These are phyloP conservation scores for Passer montanus DNA, from an alignment of 2,113 vertebrate genomes.

Conservation along the genomic window DNA sequence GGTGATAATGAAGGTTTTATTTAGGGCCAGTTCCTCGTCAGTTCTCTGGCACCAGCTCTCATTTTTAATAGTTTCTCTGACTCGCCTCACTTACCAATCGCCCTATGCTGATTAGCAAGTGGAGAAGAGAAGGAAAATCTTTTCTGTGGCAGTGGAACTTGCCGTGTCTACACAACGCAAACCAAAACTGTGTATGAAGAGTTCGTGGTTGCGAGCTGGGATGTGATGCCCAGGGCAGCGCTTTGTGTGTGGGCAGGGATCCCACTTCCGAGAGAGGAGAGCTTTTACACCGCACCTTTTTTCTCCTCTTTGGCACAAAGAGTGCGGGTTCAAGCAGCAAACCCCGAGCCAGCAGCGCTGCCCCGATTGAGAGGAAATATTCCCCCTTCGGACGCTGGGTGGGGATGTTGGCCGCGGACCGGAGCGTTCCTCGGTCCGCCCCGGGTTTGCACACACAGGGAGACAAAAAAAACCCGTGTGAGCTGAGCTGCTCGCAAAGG, in stretches of 20 bases:
- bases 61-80: not conserved
- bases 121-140: not conserved
- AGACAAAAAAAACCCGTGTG: not conserved
- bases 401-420: slow-evolving; percentile 6
- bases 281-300: accelerated
- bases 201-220: accelerated
- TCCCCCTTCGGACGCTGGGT: not conserved
- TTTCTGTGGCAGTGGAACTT: not conserved
- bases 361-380: not conserved
- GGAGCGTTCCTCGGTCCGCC: not conserved
- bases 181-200: not conserved
- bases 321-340: not conserved
- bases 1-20: not conserved
- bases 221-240: not conserved
- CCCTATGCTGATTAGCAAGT: not conserved
- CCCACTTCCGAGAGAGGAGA: not conserved
- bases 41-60: not conserved
- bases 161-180: not conserved
- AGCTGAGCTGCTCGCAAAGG: not conserved
- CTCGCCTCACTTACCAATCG: accelerated
- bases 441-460: not conserved
- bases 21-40: no score
- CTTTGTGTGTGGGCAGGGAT: accelerated
- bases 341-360: accelerated
- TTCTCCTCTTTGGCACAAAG: not conserved